These are phyloP conservation scores for Brachyistius frenatus DNA, from an alignment of 2,113 vertebrate genomes.

Conservation along the genomic window DNA sequence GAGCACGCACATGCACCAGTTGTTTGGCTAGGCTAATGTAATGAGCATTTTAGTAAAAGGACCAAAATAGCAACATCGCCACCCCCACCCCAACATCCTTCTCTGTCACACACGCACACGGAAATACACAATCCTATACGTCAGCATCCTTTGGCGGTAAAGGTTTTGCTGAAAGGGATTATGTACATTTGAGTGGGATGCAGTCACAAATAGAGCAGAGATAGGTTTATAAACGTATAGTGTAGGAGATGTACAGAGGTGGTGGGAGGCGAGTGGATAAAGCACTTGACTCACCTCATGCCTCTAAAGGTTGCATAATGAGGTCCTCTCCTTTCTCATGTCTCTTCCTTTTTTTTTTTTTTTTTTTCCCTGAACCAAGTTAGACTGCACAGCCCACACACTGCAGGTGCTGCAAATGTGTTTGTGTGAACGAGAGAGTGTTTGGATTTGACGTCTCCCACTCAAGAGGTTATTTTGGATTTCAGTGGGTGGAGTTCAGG, in stretches of 20 bases:
- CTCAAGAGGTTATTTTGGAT: slow-evolving; percentile 73
- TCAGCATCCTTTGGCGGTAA: slow-evolving; percentile 56
- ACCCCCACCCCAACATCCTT: slow-evolving; percentile 14
- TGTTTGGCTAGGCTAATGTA: slow-evolving; percentile 72
- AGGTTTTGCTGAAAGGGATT: slow-evolving; percentile 67
- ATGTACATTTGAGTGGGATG: slow-evolving; percentile 69
- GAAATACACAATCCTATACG: slow-evolving; percentile 44
- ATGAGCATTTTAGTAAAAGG: slow-evolving; percentile 72
- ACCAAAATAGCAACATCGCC: slow-evolving; percentile 61
- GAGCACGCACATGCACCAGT: slow-evolving; percentile 48
- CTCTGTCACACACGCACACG: slow-evolving; percentile 50
- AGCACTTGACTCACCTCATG: slow-evolving; percentile 78
- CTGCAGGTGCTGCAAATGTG: slow-evolving; percentile 69
- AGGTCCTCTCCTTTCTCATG: slow-evolving; percentile 62
- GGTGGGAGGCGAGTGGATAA: slow-evolving; percentile 71
- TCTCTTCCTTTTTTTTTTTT: slow-evolving; percentile 40
- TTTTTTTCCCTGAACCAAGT: slow-evolving; percentile 47
- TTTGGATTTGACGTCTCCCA: slow-evolving; percentile 68
- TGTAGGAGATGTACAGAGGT: slow-evolving; percentile 69
- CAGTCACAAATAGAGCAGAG: slow-evolving; percentile 70
- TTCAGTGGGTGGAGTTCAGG: slow-evolving; percentile 72
- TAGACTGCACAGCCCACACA: slow-evolving; percentile 64
- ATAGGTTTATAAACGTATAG: slow-evolving; percentile 70
- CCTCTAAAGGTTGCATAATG: slow-evolving; percentile 80
- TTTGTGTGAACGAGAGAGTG: slow-evolving; percentile 65